Evolutionary conservation across 2,113 vertebrate genomes (phyloP).

Genomic region (Capreolus pygargus): DNA sequence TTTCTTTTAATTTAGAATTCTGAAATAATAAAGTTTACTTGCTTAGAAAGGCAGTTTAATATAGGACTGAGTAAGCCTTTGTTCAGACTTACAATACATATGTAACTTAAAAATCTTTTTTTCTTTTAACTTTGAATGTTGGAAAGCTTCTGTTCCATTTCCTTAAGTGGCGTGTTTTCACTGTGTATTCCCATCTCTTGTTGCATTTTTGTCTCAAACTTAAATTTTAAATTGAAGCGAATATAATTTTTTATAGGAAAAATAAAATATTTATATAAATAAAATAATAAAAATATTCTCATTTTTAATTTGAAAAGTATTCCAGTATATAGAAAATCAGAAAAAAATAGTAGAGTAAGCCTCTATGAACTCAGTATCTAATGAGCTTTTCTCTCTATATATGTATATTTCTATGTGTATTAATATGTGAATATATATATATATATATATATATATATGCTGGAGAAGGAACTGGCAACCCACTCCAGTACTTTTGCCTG

Average conservation of each 20-base stretch:
- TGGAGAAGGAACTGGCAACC: no score
- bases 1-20: neutral
- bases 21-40: neutral
- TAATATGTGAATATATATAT: neutral
- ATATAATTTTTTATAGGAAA: neutral
- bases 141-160: neutral
- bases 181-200: neutral
- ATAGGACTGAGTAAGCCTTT: neutral
- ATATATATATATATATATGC: neutral
- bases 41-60: neutral
- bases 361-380: neutral
- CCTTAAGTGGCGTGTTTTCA: neutral
- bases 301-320: conserved; percentile 12
- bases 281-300: neutral
- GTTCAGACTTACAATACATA: neutral
- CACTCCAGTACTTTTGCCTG: no score
- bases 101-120: neutral
- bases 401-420: neutral
- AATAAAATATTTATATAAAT: neutral
- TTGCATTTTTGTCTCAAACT: neutral
- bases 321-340: neutral
- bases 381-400: neutral
- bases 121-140: neutral
- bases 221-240: neutral
- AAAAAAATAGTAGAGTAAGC: neutral